phyloP scores from a whole-genome alignment of 2,113 vertebrate species.

The Syrmaticus mikado region DNA sequence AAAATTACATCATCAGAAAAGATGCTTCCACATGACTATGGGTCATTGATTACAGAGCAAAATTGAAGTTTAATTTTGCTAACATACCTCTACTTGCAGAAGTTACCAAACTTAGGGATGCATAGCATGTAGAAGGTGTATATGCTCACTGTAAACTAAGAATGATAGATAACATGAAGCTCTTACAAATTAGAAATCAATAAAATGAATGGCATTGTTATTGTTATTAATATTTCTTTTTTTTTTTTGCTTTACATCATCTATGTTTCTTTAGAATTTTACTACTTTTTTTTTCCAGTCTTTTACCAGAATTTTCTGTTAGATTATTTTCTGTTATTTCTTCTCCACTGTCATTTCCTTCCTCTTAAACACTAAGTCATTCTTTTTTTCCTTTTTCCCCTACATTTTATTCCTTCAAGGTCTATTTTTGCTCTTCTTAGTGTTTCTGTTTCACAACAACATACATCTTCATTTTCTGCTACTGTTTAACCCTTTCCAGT shows the following conservation, averaged over 20 bases:
- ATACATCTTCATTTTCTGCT: not conserved
- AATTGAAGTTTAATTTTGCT: not conserved
- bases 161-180: accelerated
- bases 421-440: not conserved
- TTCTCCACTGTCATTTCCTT: not conserved
- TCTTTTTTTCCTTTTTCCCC: not conserved
- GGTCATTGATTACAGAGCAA: not conserved
- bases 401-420: not conserved
- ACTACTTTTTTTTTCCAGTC: not conserved
- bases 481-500: not conserved
- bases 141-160: not conserved
- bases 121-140: not conserved
- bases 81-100: not conserved
- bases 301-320: not conserved
- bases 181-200: not conserved
- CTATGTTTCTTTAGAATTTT: not conserved
- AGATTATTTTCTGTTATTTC: not conserved
- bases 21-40: not conserved
- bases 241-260: not conserved
- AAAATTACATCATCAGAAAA: not conserved
- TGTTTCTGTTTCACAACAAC: not conserved
- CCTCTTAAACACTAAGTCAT: not conserved
- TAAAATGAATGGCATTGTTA: not conserved
- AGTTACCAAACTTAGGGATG: not conserved
- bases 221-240: not conserved